Evolutionary conservation across 2,797 vertebrate species (phyloP).

Genomic region (Salarias fasciatus): DNA sequence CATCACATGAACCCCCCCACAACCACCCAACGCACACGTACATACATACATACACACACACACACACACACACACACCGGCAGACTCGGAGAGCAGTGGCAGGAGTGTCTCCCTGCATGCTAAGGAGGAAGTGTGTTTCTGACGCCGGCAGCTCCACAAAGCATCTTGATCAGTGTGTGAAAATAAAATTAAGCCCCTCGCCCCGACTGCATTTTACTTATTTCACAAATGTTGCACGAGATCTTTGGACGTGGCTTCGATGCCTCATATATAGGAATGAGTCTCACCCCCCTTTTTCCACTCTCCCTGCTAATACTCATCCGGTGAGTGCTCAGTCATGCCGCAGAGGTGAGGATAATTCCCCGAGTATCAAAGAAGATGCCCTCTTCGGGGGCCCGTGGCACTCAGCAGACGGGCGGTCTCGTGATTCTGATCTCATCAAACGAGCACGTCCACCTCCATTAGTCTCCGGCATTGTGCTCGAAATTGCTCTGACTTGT

Average conservation of each 20-base stretch:
- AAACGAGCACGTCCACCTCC: conserved; percentile 71
- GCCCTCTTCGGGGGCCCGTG: conserved; percentile 45
- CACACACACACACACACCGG: conserved; percentile 23
- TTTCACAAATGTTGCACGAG: too few relatives aligned
- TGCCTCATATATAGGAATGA: too few relatives aligned
- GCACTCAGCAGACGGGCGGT: conserved; percentile 52
- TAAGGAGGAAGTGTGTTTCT: conserved; percentile 48
- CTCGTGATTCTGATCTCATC: conserved; percentile 70
- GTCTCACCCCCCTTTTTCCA: too few relatives aligned
- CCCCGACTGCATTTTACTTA: conserved; percentile 29
- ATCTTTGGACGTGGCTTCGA: too few relatives aligned
- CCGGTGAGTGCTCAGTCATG: conserved; percentile 21
- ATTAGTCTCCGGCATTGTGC: conserved; percentile 76
- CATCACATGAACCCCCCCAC: conserved; percentile 66
- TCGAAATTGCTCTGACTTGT: conserved; percentile 78
- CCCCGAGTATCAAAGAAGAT: conserved; percentile 39
- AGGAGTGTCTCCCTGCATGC: conserved; percentile 51
- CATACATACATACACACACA: conserved; percentile 25
- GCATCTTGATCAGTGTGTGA: conserved; percentile 52
- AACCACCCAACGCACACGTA: conserved; percentile 22
- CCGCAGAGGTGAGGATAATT: conserved; percentile 48
- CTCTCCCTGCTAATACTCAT: conserved; percentile 15
- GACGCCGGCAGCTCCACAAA: conserved; percentile 33
- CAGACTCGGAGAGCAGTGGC: conserved; percentile 14
- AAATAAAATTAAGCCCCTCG: conserved; percentile 31